Evolutionary conservation across 2,888 invertebrate species (phyloP).

Genomic region (Nowickia ferox): DNA sequence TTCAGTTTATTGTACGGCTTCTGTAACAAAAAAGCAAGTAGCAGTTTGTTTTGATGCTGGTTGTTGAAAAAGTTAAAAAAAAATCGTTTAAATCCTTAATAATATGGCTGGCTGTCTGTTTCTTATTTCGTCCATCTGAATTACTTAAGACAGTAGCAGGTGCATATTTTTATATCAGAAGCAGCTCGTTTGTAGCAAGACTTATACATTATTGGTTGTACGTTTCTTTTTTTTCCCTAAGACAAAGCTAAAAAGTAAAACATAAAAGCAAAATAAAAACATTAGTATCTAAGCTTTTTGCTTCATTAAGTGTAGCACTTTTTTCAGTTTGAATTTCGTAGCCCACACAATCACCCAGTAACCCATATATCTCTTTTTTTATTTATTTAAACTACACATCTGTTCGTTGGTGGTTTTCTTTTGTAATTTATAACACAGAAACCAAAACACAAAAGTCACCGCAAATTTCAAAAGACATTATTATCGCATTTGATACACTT

Average conservation of each 20-base stretch:
- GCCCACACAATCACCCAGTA: conserved; percentile 70
- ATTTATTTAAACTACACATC: conserved; percentile 48
- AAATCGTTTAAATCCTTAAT: conserved; percentile 56
- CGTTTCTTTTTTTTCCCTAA: neutral
- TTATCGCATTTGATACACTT: conserved; percentile 41
- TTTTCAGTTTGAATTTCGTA: conserved; percentile 35
- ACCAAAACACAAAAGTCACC: conserved; percentile 54
- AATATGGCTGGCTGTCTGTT: conserved; percentile 30
- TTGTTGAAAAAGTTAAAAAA: conserved; percentile 44
- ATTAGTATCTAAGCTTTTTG: conserved; percentile 44
- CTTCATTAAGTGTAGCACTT: conserved; percentile 37
- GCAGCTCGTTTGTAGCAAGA: neutral
- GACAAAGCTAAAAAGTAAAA: neutral
- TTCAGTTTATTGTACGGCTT: neutral
- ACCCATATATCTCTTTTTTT: conserved; percentile 56
- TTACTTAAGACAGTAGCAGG: conserved; percentile 51
- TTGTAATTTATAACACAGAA: conserved; percentile 38
- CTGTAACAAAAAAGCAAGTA: conserved; percentile 19
- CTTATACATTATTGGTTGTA: neutral
- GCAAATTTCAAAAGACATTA: conserved; percentile 49
- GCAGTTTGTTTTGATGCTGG: conserved; percentile 50
- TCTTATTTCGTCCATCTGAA: conserved; percentile 32
- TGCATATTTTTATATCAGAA: conserved; percentile 53
- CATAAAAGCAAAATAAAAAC: neutral
- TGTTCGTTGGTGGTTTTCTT: conserved; percentile 63